These are phyloP conservation scores for Tupaia chinensis DNA, from an alignment of 2,113 vertebrate species.

Conservation along the genomic window DNA sequence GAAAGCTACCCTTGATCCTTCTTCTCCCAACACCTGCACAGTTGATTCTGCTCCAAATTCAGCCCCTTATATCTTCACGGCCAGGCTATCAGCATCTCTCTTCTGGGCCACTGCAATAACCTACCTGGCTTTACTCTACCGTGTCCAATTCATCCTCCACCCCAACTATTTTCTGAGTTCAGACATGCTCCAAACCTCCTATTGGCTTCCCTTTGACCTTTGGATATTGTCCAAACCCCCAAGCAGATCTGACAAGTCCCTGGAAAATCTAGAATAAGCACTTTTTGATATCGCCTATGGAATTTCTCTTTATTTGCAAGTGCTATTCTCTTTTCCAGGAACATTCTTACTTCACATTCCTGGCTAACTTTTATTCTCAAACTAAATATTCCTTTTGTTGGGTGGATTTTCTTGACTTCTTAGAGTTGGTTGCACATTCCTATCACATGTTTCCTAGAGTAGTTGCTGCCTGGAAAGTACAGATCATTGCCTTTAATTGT, in stretches of 20 bases:
- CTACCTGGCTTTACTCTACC: background rate
- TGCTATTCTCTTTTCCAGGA: background rate
- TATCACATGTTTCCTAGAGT: background rate
- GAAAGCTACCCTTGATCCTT: background rate
- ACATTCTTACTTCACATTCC: background rate
- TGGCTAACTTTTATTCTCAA: background rate
- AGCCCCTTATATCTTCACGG: background rate
- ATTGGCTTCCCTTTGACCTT: background rate
- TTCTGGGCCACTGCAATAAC: background rate
- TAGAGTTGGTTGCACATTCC: background rate
- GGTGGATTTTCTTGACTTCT: background rate
- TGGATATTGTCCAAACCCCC: background rate
- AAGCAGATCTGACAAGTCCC: background rate
- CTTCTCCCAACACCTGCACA: background rate
- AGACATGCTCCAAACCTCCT: background rate
- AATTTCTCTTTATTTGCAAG: background rate
- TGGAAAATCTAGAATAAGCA: background rate
- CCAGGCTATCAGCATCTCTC: background rate
- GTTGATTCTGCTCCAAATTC: conserved; percentile 1
- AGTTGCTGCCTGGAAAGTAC: background rate
- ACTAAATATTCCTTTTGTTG: background rate
- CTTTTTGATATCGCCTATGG: background rate
- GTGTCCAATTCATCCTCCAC: background rate
- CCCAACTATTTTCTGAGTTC: background rate
- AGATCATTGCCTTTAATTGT: background rate